Evolutionary conservation across 2,888 invertebrate species (phyloP), one percentile per base, ranked within the genome.

Genomic region (Platynereis dumerilii): DNA sequence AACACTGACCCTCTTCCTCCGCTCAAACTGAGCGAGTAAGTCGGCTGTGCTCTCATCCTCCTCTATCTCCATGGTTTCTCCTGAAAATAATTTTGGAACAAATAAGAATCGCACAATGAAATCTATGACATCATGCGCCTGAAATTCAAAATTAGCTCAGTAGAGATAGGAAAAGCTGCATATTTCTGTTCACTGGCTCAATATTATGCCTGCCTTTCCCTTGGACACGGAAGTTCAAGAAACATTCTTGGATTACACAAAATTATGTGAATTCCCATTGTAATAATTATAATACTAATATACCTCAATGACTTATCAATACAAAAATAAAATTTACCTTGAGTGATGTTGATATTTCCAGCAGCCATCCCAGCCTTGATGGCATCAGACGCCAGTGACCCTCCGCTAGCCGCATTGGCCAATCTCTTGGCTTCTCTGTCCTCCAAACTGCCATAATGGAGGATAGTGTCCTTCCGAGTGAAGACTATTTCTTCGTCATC

Each of bases 21-120:
- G 87, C 83, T 99, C 99, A 84, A 98, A 97, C 85, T 98, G 97
- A 78, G 97, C 97, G 1, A 99, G 86, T 7, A 96, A 84, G 0
- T 94, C 94, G 78, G 93, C 92, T 80, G 95, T 55, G 24, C 56
- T 93, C 77, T 91, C 90, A 0, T 92, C 91, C 85, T 92, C 90
- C 78, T 92, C 92, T 28, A 94, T 85, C 71, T 93, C 93, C 91
- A 93, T 91, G 76, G 92, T 92, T 80, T 91, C 91, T 89, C 80
- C 63, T 85, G 78, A 64, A 69, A 68, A 48, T 12, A 48, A 48
- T 10, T 48, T 10, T 48, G 22, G 42, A 42, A 10, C 17, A 17
- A 42, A 12, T 42, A 42, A 42, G 10, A 42, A 42, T 12, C 17
- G 42, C 17, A 12, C 42, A 42, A 12, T n/a, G n/a, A n/a, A n/a